A percentile compares a stretch with the other conserved stretches of the same genome.
phyloP scores from a whole-genome alignment of 2,113 vertebrate species.

The Excalfactoria chinensis region DNA sequence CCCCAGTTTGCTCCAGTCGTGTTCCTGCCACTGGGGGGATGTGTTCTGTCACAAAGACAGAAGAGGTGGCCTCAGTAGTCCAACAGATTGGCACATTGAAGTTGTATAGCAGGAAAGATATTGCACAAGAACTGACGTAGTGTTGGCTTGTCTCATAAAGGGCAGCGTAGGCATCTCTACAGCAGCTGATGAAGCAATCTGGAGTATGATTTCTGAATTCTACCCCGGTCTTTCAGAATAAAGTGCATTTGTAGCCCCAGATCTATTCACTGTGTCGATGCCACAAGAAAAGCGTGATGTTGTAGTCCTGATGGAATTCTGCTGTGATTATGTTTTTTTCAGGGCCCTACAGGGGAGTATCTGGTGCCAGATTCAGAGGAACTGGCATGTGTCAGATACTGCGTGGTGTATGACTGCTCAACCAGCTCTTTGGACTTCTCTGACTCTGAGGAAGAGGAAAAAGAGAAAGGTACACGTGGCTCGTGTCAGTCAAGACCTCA shows the following conservation, averaged over 20 bases:
- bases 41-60: background rate
- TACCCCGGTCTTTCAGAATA: background rate
- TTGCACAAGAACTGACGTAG: background rate
- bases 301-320: background rate
- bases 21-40: slow-evolving; percentile 1
- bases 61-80: background rate
- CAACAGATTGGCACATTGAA: background rate
- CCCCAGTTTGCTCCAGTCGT: background rate
- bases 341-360: slow-evolving; percentile 76
- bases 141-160: background rate
- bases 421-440: slow-evolving; percentile 57
- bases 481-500: background rate
- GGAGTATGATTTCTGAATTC: background rate
- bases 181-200: background rate
- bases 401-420: slow-evolving; percentile 85
- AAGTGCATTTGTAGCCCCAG: background rate
- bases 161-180: background rate
- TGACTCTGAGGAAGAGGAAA: background rate
- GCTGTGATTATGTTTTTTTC: background rate
- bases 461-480: background rate
- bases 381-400: slow-evolving; percentile 80
- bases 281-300: background rate
- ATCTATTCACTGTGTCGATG: rapidly evolving
- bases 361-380: slow-evolving; percentile 79
- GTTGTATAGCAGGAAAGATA: background rate